Evolutionary conservation across 2,113 vertebrate species (phyloP).

Genomic region (Phocoena phocoena): DNA sequence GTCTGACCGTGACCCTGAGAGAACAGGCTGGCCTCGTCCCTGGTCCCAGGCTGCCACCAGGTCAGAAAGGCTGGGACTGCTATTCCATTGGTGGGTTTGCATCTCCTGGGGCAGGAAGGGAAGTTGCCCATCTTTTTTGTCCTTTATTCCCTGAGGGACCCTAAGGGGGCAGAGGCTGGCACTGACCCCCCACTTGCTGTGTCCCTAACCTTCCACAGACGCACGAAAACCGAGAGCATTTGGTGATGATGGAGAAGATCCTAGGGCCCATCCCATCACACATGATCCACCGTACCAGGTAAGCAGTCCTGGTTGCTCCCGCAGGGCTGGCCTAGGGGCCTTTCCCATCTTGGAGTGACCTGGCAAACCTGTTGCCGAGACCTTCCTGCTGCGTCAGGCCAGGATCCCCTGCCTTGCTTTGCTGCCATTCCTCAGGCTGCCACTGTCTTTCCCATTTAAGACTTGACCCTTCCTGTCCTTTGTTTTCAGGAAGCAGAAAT

Average conservation of each 20-base stretch:
- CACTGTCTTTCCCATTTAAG: neutral
- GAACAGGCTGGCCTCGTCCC: neutral
- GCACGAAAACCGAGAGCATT: slow-evolving; percentile 96
- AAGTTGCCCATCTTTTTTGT: neutral
- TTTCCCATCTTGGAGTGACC: neutral
- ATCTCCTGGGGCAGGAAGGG: neutral
- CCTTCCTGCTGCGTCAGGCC: neutral
- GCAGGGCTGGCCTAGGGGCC: neutral
- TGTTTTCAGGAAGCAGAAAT: slow-evolving; percentile 90
- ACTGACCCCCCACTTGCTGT: neutral
- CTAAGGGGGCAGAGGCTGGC: neutral
- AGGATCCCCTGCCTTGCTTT: neutral
- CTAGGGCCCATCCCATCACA: slow-evolving; percentile 93
- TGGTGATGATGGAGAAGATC: slow-evolving; percentile 99
- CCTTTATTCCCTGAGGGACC: neutral
- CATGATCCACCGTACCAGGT: slow-evolving; percentile 95
- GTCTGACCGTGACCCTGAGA: neutral
- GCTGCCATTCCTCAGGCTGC: neutral
- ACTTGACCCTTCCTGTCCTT: neutral
- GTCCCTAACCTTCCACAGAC: slow-evolving; percentile 84
- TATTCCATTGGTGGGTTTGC: neutral
- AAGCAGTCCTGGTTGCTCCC: neutral
- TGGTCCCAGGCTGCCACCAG: neutral
- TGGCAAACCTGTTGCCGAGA: neutral
- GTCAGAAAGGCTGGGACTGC: neutral